Base-by-base conservation (phyloP, 2,113 vertebrate species). In the Noctilio leporinus region DNA sequence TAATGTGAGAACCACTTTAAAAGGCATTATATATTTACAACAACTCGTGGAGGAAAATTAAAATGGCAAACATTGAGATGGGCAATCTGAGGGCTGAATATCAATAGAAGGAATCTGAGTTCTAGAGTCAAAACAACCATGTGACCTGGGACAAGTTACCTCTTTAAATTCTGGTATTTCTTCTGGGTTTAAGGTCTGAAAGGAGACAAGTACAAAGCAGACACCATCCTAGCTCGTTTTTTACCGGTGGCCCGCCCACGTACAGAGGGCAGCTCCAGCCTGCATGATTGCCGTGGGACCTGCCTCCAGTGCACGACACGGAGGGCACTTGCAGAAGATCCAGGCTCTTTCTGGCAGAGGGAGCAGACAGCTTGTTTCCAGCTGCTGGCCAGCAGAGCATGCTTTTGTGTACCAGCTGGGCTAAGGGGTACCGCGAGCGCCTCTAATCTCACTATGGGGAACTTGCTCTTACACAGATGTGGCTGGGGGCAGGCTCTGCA, bases 381-480 rank as follows among this genome's bases (percentile, higher is more conserved):
- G 75, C 86, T 15, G 45, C 80, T 72, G 51, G 30, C 81, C 38
- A 62, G 76, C 65, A 4, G 8, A 40, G 51, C 38, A 7, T 69
- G 45, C 47, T 70, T 90, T 55, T 43, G n/a, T 62, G 72, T 40
- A 11, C 7, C 1, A 0, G 70, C 62, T 78, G n/a, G n/a, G 10
- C 64, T 85, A 69, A 82, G 77, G 33, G 59, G 70, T 55, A 85
- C 53, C 49, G 9, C 45, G 72, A 55, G 77, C 4, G 0, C 70
- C 55, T 75, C 55, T 86, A 45, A 70, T 57, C 77, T 81, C 65
- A 70, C 67, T 83, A 49, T 62, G 62, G 89, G 93, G 91, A 93
- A 83, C 14, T 86, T 86, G 53, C 64, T 55, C 57, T 28, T 72
- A 11, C 45, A 30, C 82, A 81, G 62, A 77, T 76, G 81, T n/a